Evolutionary conservation across 2,888 invertebrate species (phyloP).

Genomic region (Pogonocherus hispidulus): DNA sequence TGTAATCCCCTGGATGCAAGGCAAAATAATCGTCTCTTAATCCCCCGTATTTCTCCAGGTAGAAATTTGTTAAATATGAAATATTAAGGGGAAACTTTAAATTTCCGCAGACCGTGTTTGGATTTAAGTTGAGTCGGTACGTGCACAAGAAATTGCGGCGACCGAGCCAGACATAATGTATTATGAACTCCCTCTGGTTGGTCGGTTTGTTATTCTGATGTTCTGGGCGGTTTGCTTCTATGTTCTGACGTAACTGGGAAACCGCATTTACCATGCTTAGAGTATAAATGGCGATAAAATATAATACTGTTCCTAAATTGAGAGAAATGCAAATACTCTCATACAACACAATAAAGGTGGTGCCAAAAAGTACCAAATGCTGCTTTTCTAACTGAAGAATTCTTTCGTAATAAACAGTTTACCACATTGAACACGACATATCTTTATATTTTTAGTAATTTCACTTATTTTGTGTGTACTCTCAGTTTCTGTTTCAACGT

Average conservation of each 20-base stretch:
- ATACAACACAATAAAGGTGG: too few species aligned
- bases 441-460: too few species aligned
- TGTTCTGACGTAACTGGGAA: background rate
- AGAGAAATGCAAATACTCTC: too few species aligned
- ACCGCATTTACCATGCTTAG: background rate
- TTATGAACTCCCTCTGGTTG: conserved; percentile 1
- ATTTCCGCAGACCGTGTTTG: conserved; percentile 40
- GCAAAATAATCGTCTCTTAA: conserved; percentile 64
- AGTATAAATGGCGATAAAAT: background rate
- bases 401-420: too few species aligned
- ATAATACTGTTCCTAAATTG: background rate
- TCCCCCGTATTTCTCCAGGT: conserved; percentile 61
- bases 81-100: conserved; percentile 56
- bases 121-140: conserved; percentile 8
- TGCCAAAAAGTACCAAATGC: too few species aligned
- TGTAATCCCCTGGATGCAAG: conserved; percentile 62
- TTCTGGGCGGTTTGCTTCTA: conserved; percentile 6
- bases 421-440: too few species aligned
- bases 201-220: conserved; percentile 20
- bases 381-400: too few species aligned
- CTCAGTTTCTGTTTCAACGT: too few species aligned
- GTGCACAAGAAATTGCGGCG: conserved; percentile 24
- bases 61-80: conserved; percentile 62
- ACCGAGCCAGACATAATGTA: conserved; percentile 19
- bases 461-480: too few species aligned